Conservation (phyloP, 1,140 invertebrate species). For the Patella vulgata region DNA sequence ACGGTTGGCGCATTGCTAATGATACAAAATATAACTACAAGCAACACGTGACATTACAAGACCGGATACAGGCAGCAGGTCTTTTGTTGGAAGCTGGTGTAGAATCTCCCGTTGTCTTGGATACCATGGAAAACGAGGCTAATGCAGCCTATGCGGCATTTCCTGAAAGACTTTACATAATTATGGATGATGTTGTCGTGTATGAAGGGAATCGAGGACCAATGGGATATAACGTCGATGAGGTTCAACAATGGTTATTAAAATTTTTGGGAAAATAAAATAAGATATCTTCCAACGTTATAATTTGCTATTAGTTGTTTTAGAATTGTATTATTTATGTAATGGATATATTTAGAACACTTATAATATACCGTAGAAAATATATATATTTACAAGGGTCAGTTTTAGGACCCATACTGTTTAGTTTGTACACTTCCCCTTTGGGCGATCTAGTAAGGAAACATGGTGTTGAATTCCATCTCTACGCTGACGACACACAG, state of each 20-base stretch:
- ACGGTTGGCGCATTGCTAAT: constrained; percentile 34
- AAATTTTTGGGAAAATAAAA: constrained; percentile 8
- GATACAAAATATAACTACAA: constrained; percentile 10
- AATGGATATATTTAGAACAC: too few relatives aligned
- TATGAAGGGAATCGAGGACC: constrained; percentile 26
- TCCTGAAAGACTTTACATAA: constrained; percentile 33
- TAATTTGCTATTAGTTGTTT: too few relatives aligned
- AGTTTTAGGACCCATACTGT: too few relatives aligned
- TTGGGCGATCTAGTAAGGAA: too few relatives aligned
- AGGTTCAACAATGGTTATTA: constrained; percentile 22
- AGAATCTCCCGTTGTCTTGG: constrained; percentile 28
- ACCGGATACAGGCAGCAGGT: constrained; percentile 34
- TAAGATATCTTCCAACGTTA: too few relatives aligned
- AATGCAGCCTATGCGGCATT: constrained; percentile 15
- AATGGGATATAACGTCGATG: constrained; percentile 12
- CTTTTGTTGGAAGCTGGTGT: constrained; percentile 12
- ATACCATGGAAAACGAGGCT: constrained; percentile 33
- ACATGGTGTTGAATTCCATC: too few relatives aligned
- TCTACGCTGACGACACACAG: too few relatives aligned
- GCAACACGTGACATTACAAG: too few relatives aligned
- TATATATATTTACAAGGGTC: too few relatives aligned
- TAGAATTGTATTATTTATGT: too few relatives aligned
- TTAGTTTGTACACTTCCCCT: too few relatives aligned
- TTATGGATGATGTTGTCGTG: constrained; percentile 25
- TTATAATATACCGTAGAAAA: too few relatives aligned